Evolutionary conservation across 1,140 invertebrate genomes (phyloP).

Genomic region (Subanguina moxae): DNA sequence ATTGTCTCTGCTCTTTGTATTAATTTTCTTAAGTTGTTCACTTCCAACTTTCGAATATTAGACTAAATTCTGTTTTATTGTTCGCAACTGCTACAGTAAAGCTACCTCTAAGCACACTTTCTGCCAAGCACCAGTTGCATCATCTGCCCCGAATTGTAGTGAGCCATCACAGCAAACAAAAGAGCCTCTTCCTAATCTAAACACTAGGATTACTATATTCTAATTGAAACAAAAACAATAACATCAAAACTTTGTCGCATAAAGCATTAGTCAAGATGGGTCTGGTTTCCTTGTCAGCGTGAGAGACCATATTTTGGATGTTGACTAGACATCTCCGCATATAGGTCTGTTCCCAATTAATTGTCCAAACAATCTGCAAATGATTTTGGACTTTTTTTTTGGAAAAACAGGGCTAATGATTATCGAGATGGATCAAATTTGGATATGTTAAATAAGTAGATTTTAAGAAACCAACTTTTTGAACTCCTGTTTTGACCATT

Average conservation of each 20-base stretch:
- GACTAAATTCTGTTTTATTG: constrained; percentile 14
- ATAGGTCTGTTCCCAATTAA: constrained; percentile 45
- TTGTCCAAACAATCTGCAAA: constrained; percentile 37
- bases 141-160: constrained; percentile 47
- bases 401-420: too few species aligned
- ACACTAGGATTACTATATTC: constrained; percentile 10
- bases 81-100: too few species aligned
- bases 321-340: constrained; percentile 45
- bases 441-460: too few species aligned
- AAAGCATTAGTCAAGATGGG: constrained; percentile 29
- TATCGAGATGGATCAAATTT: too few species aligned
- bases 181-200: constrained; percentile 46
- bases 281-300: constrained; percentile 24
- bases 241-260: constrained; percentile 37
- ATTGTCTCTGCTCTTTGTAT: constrained; percentile 37
- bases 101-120: constrained; percentile 29
- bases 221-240: background rate
- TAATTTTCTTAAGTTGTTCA: constrained; percentile 32
- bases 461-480: constrained; percentile 29
- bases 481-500: constrained; percentile 29
- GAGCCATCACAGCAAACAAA: constrained; percentile 46
- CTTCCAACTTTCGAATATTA: constrained; percentile 35
- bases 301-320: constrained; percentile 37
- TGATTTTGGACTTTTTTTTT: too few species aligned
- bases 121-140: constrained; percentile 44